Evolutionary conservation across 2,888 invertebrate genomes (phyloP), one percentile per base, ranked within the genome.

Genomic region (Watsonalla binaria): DNA sequence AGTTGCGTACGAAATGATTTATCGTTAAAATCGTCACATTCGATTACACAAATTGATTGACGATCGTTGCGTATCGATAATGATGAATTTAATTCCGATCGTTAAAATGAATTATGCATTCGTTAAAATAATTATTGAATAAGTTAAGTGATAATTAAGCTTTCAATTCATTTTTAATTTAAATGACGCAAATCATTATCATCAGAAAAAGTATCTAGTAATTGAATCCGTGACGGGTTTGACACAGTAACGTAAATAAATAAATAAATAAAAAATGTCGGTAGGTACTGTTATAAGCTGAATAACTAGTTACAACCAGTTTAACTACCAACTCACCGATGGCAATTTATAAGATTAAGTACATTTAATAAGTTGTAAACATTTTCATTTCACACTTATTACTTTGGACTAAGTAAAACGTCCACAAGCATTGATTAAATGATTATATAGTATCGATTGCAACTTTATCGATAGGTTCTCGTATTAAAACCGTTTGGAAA

Each of bases 351-450:
- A 52, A 58, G 57, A 64, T 68, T 66, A 70, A 66, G 70, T 60
- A 65, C 70, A 64, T 71, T 71, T 66, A 72, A 72, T 73, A 73
- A 70, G 61, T 65, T 65, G 67, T 61, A 68, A 69, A 66, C 55
- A 68, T 61, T 80, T 81, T 68, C 54, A 79, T 81, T 81, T 82
- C 78, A 80, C 78, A 82, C 69, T 66, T 68, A 75, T 75, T 75
- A 69, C 62, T 34, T 62, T 58, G 57, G 61, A 63, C 65, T 62
- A 56, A 54, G 54, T 57, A 59, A 62, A 58, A 51, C 55, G 54
- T 54, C 54, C 52, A 53, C 52, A 24, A 51, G 42, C 52, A 53
- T 54, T 35, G 54, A 51, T 54, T 54, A 54, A 46, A 46, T 49
- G 51, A 57, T 54, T 24, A 9, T 47, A n/a, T 34, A n/a, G n/a